Percentiles rank a stretch among this genome's conserved stretches.
phyloP scores from a whole-genome alignment of 2,888 invertebrate species.

The Parthenolecanium corni region DNA sequence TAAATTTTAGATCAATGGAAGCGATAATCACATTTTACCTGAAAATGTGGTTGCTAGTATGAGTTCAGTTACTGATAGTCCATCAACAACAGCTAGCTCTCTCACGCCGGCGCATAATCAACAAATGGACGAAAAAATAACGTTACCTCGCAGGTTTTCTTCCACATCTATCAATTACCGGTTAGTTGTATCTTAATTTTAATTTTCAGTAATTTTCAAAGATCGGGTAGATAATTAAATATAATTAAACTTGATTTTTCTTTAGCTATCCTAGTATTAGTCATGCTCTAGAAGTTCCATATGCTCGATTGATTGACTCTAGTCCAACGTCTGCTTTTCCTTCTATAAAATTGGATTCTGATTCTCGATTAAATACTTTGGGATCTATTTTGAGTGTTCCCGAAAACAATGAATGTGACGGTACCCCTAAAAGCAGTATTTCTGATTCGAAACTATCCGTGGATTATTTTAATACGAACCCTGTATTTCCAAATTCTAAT shows the following conservation, averaged over 20 bases:
- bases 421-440: slow-evolving; percentile 63
- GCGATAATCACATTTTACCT: slow-evolving; percentile 7
- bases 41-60: slow-evolving; percentile 8
- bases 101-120: slow-evolving; percentile 39
- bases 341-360: slow-evolving; percentile 29
- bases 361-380: slow-evolving; percentile 31
- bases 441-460: slow-evolving; percentile 76
- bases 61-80: slow-evolving; percentile 27
- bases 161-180: slow-evolving; percentile 46
- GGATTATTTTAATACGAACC: slow-evolving; percentile 47
- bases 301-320: slow-evolving; percentile 62
- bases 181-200: slow-evolving; percentile 38
- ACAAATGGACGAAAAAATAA: slow-evolving; percentile 39
- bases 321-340: slow-evolving; percentile 42
- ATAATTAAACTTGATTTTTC: not conserved
- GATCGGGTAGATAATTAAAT: not conserved
- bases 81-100: slow-evolving; percentile 32
- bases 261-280: slow-evolving; percentile 12
- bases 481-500: slow-evolving; percentile 1
- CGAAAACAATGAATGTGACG: slow-evolving; percentile 32
- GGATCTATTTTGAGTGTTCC: slow-evolving; percentile 32
- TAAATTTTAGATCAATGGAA: slow-evolving; percentile 1
- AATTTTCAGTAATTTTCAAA: not conserved
- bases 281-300: slow-evolving; percentile 53
- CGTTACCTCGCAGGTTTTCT: slow-evolving; percentile 46